A percentile compares a stretch with the other conserved stretches of the same genome.
These are phyloP conservation scores for Nymphicus hollandicus DNA, from an alignment of 2,113 vertebrate genomes.

Conservation along the genomic window DNA sequence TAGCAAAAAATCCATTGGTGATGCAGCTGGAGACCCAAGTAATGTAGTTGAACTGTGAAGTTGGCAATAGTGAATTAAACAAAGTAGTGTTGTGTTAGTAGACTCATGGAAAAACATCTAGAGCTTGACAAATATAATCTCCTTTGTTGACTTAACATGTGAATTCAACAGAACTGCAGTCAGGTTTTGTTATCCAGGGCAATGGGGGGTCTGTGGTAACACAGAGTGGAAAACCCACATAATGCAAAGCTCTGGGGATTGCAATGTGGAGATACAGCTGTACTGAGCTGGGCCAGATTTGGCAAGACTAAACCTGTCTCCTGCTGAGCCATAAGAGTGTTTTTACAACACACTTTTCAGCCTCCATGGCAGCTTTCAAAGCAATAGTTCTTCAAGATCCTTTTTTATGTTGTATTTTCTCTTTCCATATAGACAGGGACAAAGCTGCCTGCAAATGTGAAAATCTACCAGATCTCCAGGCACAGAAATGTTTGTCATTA, in stretches of 20 bases:
- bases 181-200: background rate
- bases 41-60: background rate
- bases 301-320: background rate
- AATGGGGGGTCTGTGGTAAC: background rate
- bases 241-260: background rate
- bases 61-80: background rate
- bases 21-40: background rate
- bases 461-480: background rate
- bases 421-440: background rate
- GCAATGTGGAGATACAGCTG: background rate
- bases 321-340: background rate
- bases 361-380: background rate
- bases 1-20: background rate
- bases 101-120: background rate
- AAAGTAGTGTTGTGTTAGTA: background rate
- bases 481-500: background rate
- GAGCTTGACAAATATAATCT: background rate
- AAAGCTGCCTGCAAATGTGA: background rate
- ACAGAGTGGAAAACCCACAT: background rate
- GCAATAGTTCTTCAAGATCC: background rate
- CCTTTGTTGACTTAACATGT: background rate
- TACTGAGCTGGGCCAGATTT: background rate
- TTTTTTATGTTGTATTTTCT: background rate
- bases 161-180: background rate
- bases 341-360: background rate